phyloP scores from a whole-genome alignment of 2,113 vertebrate genomes.

The Motacilla tschutschensis region DNA sequence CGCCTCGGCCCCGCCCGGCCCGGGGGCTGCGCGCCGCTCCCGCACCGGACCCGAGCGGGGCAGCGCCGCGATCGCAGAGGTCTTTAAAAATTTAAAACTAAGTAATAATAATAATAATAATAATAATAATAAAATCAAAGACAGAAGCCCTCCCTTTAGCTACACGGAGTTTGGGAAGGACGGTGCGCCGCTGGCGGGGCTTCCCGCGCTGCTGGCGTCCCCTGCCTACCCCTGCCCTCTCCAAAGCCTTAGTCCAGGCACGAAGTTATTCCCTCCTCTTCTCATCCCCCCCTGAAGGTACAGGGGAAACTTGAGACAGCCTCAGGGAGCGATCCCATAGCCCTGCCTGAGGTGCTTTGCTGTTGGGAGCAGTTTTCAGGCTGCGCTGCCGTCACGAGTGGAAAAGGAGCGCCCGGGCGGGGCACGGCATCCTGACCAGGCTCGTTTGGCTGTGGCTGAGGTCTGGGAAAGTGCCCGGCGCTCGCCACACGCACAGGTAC shows the following conservation, averaged over 20 bases:
- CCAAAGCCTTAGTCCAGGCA: fast-evolving
- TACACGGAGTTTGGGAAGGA: not conserved
- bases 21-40: not conserved
- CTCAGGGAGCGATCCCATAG: fast-evolving
- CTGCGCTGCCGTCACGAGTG: fast-evolving
- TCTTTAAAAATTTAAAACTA: not conserved
- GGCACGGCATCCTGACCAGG: fast-evolving
- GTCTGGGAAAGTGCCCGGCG: not conserved
- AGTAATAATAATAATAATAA: not conserved
- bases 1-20: not conserved
- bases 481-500: no score
- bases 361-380: no score
- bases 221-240: not conserved
- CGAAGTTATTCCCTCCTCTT: not conserved
- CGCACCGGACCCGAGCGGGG: not conserved
- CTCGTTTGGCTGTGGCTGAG: fast-evolving
- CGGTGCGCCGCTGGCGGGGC: fast-evolving
- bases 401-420: fast-evolving
- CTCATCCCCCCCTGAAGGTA: not conserved
- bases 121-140: no score
- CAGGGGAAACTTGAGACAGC: not conserved
- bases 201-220: fast-evolving
- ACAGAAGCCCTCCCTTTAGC: not conserved
- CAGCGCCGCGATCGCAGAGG: fast-evolving
- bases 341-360: not conserved